A percentile compares a stretch with the other conserved stretches of the same genome.
Evolutionary conservation across 2,797 vertebrate species (phyloP).

Genomic region (Poeciliopsis gracilis): DNA sequence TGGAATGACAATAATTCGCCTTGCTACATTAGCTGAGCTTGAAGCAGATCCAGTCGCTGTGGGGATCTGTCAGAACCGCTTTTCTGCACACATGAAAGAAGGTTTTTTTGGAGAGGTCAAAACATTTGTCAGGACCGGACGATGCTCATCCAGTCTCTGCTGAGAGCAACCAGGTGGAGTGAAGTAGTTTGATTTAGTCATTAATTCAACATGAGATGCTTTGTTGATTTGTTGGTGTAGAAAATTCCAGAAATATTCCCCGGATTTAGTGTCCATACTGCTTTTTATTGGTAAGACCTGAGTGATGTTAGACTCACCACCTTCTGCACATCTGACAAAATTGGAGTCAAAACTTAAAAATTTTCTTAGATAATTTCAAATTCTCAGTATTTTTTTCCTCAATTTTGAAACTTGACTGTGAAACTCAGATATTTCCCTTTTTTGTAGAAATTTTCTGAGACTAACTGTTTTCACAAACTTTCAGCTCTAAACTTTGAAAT

Average conservation of each 20-base stretch:
- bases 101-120: neutral
- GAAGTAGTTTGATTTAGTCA: neutral
- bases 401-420: too few species aligned
- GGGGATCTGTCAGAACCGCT: neutral
- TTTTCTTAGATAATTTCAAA: too few species aligned
- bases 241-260: neutral
- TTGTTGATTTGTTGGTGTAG: neutral
- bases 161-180: neutral
- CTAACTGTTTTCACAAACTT: too few species aligned
- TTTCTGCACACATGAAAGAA: slow-evolving; percentile 1
- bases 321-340: too few species aligned
- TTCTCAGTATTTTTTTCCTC: too few species aligned
- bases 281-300: neutral
- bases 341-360: too few species aligned
- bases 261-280: neutral
- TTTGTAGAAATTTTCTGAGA: too few species aligned
- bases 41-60: slow-evolving; percentile 5
- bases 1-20: slow-evolving; percentile 5
- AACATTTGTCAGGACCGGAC: neutral
- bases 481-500: too few species aligned
- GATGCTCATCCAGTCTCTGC: neutral
- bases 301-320: too few species aligned
- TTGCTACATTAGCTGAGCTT: slow-evolving; percentile 3
- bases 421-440: too few species aligned
- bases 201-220: neutral